Evolutionary conservation across 2,797 vertebrate species (phyloP), one percentile per base, ranked within the genome.

Genomic region (Pogonophryne albipinna): DNA sequence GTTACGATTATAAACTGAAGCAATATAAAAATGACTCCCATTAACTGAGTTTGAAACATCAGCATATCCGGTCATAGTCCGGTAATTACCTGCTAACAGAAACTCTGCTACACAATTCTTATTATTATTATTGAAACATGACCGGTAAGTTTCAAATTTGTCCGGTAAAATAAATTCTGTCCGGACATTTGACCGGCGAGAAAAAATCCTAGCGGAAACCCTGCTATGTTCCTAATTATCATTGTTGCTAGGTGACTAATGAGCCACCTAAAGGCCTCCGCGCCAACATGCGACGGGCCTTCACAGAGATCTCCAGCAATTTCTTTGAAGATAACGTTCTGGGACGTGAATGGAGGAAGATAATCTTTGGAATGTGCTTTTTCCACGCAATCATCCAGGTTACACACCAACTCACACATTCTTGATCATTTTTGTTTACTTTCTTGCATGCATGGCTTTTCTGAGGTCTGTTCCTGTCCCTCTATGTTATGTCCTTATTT

Each of bases 321-420:
- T 96, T 95, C 92, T 97, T 97, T 71, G 93, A 96, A 92, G 92
- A 95, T 61, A 94, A 95, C 69, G 61, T 92, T 53, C 89, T 96
- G 78, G 94, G 91, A 34, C 89, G 85, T 65, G 85, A 85, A 31
- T 95, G 96, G 95, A 96, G 94, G 86, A 96, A 96, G 90, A 92
- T 95, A 0, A 84, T 95, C 83, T 97, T 96, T 78, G 93, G 94
- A 58, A 69, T 97, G 66, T 96, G 90, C 80, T 96, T 96, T 88
- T 96, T 96, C 71, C 92, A 95, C 19, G 95, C 95, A 73, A 87
- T 97, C 68, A 84, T 96, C 83, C 94, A 96, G 94, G 93, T 96
- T 19, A 50, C n/a, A 61, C 23, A 20, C 10, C 7, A 16, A 55
- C 27, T 34, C 9, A 66, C 13, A 50, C 46, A n/a, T 17, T 6